These are phyloP conservation scores for Ceuthmochares aereus DNA, from an alignment of 2,113 vertebrate species.

Conservation along the genomic window DNA sequence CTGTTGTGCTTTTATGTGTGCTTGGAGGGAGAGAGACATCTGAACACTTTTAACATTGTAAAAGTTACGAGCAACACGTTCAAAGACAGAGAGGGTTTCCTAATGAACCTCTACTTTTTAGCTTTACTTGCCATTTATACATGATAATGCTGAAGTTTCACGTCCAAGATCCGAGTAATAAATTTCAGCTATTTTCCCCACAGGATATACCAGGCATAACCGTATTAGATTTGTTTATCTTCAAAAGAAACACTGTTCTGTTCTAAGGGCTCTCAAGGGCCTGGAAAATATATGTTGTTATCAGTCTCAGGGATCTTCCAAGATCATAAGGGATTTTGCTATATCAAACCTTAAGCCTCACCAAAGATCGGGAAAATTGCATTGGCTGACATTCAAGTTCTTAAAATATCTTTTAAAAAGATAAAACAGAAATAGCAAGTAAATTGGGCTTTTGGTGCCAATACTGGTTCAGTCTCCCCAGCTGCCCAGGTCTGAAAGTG, in stretches of 20 bases:
- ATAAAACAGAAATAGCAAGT: neutral
- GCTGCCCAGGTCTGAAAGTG: neutral
- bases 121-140: neutral
- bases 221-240: slow-evolving; percentile 9
- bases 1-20: neutral
- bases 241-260: neutral
- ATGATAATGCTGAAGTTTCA: neutral
- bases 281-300: neutral
- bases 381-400: neutral
- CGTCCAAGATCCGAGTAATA: neutral
- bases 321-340: neutral
- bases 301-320: slow-evolving; percentile 11
- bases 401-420: neutral
- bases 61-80: neutral
- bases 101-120: neutral
- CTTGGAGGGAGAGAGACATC: neutral
- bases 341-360: neutral
- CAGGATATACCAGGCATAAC: neutral
- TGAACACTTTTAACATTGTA: neutral
- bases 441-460: neutral
- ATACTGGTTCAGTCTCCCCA: neutral
- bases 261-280: neutral
- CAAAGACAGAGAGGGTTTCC: neutral
- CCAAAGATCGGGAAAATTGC: neutral
- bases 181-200: neutral